Percentiles rank a stretch among this genome's conserved stretches.
These are phyloP conservation scores for Passer montanus DNA, from an alignment of 2,113 vertebrate species.

Conservation along the genomic window DNA sequence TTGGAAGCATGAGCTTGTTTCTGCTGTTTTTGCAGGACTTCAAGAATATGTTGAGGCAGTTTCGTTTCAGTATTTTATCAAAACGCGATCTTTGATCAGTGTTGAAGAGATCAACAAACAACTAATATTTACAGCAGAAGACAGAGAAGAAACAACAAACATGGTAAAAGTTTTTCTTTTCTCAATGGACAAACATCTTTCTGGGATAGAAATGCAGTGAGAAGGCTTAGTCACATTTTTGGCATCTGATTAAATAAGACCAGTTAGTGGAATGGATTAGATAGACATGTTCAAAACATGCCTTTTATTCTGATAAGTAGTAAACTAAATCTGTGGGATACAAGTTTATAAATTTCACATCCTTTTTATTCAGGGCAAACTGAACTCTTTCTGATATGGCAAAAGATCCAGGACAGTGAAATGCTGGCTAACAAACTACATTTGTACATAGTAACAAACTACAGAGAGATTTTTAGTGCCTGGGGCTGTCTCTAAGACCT, in stretches of 20 bases:
- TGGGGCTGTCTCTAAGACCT: not conserved
- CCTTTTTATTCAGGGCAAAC: not conserved
- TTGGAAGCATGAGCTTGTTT: not conserved
- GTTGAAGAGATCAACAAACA: conserved; percentile 93
- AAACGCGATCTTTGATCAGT: conserved; percentile 88
- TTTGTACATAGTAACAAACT: too few species aligned
- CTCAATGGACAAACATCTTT: not conserved
- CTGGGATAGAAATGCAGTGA: not conserved
- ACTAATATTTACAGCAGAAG: conserved; percentile 83
- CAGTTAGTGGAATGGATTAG: not conserved
- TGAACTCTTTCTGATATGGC: not conserved
- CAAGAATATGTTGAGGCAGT: conserved; percentile 97
- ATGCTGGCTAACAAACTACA: not conserved
- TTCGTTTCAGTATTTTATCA: conserved; percentile 96
- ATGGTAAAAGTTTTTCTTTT: conserved; percentile 64
- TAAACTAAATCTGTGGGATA: not conserved
- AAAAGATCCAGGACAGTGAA: not conserved
- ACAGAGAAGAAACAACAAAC: conserved; percentile 74
- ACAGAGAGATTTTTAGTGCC: not conserved
- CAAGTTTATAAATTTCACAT: conserved; percentile 10
- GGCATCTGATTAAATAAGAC: conserved; percentile 31
- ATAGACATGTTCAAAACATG: not conserved
- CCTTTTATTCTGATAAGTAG: not conserved
- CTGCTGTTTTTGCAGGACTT: conserved; percentile 78
- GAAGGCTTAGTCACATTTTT: not conserved